Conservation (phyloP, 2,113 vertebrate genomes). For the Xiphophorus maculatus region DNA sequence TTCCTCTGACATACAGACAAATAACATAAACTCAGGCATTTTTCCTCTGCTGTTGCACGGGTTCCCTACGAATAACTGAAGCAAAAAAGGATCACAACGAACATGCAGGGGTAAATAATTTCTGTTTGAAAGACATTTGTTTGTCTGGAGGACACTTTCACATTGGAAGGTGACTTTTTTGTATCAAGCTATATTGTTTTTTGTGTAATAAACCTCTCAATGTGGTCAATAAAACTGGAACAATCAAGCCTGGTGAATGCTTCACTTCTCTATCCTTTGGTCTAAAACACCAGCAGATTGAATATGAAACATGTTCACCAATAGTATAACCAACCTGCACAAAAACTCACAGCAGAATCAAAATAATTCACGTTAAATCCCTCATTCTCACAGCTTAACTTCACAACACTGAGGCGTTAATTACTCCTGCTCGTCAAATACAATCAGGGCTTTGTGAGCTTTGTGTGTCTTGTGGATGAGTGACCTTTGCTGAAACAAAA, state of each 20-base stretch:
- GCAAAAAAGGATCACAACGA: conserved; percentile 18
- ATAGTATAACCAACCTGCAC: neutral
- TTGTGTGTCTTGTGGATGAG: conserved; percentile 7
- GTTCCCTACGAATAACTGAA: conserved; percentile 11
- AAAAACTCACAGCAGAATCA: neutral
- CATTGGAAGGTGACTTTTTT: neutral
- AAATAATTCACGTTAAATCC: neutral
- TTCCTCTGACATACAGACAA: conserved; percentile 11
- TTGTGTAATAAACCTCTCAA: neutral
- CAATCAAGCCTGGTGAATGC: conserved; percentile 1
- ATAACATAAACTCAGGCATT: neutral
- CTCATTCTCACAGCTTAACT: conserved; percentile 4
- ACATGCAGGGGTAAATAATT: conserved; percentile 29
- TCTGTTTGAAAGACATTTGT: conserved; percentile 19
- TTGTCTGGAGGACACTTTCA: conserved; percentile 33
- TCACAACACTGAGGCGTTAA: neutral
- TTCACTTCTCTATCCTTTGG: neutral
- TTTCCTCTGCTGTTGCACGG: neutral
- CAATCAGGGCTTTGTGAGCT: conserved; percentile 1
- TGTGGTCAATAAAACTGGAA: neutral
- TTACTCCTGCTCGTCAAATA: conserved; percentile 2
- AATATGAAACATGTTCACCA: neutral
- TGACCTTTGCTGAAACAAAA: conserved; percentile 31
- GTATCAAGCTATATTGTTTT: neutral
- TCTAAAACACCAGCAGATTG: neutral